These are phyloP conservation scores for Drosophila phalerata DNA, from an alignment of 2,888 invertebrate species.

Conservation along the genomic window DNA sequence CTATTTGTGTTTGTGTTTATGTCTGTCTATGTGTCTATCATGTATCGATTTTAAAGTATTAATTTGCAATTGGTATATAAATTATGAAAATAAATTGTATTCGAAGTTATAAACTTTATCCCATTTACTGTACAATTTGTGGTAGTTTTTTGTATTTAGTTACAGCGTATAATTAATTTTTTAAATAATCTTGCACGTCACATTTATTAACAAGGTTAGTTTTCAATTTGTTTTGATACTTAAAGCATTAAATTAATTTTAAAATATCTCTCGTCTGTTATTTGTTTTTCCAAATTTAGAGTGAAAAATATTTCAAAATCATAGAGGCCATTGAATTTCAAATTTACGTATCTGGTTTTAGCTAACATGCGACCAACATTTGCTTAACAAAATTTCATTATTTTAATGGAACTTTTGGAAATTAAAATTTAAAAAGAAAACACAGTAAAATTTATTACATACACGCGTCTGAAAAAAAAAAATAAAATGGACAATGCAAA, in stretches of 20 bases:
- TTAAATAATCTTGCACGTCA: constrained; percentile 74
- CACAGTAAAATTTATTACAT: constrained; percentile 37
- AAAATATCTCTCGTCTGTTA: constrained; percentile 46
- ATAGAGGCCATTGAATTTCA: constrained; percentile 70
- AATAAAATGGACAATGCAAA: constrained; percentile 36
- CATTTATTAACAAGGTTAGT: constrained; percentile 68
- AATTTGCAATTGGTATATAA: constrained; percentile 67
- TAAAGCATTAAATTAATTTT: constrained; percentile 67
- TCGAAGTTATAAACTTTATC: constrained; percentile 73
- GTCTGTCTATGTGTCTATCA: constrained; percentile 23
- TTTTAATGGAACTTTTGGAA: constrained; percentile 29
- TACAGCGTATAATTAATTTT: constrained; percentile 63
- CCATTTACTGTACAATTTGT: constrained; percentile 72
- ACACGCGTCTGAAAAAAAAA: constrained; percentile 5
- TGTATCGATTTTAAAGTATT: constrained; percentile 54
- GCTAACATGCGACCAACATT: constrained; percentile 58
- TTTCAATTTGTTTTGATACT: constrained; percentile 50
- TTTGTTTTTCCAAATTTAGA: constrained; percentile 51
- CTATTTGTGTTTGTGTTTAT: constrained; percentile 53
- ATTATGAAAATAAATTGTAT: constrained; percentile 80
- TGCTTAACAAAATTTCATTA: constrained; percentile 35
- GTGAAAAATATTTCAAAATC: constrained; percentile 56
- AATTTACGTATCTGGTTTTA: constrained; percentile 76
- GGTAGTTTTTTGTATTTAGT: constrained; percentile 42
- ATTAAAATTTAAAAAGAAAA: constrained; percentile 29